Base-by-base conservation (phyloP, 1,140 invertebrate species). In the Aphis craccivora region DNA sequence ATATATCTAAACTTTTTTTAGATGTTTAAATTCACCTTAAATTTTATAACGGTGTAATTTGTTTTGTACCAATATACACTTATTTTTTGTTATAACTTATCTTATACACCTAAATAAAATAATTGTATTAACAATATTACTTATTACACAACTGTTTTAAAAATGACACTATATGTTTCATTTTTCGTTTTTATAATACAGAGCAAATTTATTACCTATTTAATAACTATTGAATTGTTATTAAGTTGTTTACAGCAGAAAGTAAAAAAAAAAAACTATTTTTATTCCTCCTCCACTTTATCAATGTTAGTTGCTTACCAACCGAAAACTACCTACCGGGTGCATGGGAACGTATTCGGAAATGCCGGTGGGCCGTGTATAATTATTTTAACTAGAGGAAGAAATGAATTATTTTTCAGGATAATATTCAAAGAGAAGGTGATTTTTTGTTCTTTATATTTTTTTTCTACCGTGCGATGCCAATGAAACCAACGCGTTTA, bases 351-450 rank as follows among this genome's bases (percentile, higher is more conserved):
- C 76, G 67, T 35, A 48, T 91, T 83, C 45, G 91, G 91, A 92
- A 30, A 93, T 93, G 51, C 81, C 91, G 81, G 91, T 84, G 91
- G 81, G 81, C 91, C 91, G 91, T 93, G 81, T 93, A 93, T 93
- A 93, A 93, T 93, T 93, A 93, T 93, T 93, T 93, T 93, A 93
- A 93, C 91, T 93, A 93, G 91, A 93, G 91, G 91, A 93, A 93
- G 91, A 84, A 93, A 93, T 93, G 81, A 93, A 93, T 93, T 93
- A 93, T 93, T 53, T 84, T 93, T 93, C 67, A 30, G n/a, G 51
- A 93, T 84, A 93, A 53, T 93, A 93, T 93, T 86, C 91, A 93
- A 93, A 93, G 91, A 93, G 81, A 84, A 93, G 81, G 81, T 53
- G 81, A 86, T 93, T 93, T 93, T 93, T 84, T 81, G 14, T 43